Conservation (phyloP, 2,888 invertebrate genomes). For the Melinaea marsaeus region DNA sequence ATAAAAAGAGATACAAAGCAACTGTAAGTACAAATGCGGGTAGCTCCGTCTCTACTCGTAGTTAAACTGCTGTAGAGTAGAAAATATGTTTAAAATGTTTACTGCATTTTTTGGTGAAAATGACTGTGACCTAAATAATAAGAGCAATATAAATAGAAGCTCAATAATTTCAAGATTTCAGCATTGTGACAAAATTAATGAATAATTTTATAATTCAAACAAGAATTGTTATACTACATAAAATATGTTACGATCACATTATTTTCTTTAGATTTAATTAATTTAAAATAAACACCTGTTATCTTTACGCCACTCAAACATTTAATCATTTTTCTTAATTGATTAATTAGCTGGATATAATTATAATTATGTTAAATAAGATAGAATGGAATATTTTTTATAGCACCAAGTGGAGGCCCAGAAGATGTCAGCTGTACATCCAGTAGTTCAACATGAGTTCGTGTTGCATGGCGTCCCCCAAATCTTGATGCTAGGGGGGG, state of each 20-base stretch:
- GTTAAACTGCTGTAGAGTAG: no score
- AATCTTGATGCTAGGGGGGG: conserved; percentile 83
- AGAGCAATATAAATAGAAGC: conserved; percentile 24
- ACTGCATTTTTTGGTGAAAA: conserved; percentile 25
- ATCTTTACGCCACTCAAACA: no score
- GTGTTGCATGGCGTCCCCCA: conserved; percentile 86
- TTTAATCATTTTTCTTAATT: no score
- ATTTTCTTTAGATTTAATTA: no score
- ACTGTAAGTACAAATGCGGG: conserved; percentile 11
- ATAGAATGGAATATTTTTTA: not conserved
- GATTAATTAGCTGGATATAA: no score
- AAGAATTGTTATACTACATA: no score
- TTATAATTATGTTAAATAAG: not conserved
- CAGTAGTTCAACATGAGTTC: conserved; percentile 85
- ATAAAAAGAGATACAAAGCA: conserved; percentile 15
- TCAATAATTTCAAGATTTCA: conserved; percentile 21
- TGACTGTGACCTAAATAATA: conserved; percentile 27
- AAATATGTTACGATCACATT: no score
- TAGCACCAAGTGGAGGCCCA: conserved; percentile 87
- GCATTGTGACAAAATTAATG: conserved; percentile 14
- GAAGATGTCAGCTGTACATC: conserved; percentile 84
- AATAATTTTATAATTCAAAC: not conserved
- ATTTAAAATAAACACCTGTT: no score
- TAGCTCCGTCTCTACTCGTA: no score
- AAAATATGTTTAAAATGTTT: conserved; percentile 16